Evolutionary conservation across 2,888 invertebrate genomes (phyloP).

Genomic region (Ornithoptera priamus): DNA sequence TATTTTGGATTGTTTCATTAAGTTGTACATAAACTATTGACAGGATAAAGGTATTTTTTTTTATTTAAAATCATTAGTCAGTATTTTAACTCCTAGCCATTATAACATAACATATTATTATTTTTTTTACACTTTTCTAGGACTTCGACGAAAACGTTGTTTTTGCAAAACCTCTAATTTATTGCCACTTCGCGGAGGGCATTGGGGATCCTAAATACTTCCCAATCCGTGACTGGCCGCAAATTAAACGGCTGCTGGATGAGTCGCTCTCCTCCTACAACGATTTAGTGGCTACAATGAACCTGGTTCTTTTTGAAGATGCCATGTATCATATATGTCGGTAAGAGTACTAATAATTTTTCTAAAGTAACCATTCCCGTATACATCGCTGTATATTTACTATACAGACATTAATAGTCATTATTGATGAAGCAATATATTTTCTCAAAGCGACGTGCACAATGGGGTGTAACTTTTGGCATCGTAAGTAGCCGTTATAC

Average conservation of each 20-base stretch:
- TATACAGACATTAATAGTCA: no score
- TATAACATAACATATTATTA: no score
- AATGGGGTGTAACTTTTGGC: no score
- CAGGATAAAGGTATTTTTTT: no score
- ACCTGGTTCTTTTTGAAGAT: slow-evolving; percentile 96
- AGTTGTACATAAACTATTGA: no score
- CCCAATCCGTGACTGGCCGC: slow-evolving; percentile 85
- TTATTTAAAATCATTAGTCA: no score
- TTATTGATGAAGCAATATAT: no score
- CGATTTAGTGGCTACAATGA: slow-evolving; percentile 94
- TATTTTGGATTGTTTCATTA: no score
- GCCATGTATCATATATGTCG: slow-evolving; percentile 95
- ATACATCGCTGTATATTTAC: no score
- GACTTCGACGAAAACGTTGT: slow-evolving; percentile 86
- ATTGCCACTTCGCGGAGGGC: slow-evolving; percentile 95
- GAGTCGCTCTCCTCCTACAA: slow-evolving; percentile 93
- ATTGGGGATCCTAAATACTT: slow-evolving; percentile 95
- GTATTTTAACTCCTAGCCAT: no score
- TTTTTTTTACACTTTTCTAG: slow-evolving; percentile 53
- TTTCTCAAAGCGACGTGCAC: no score
- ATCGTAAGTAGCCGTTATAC: background rate
- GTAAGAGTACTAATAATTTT: slow-evolving; percentile 46
- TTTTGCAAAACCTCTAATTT: slow-evolving; percentile 89
- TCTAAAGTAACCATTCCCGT: no score
- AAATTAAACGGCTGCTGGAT: slow-evolving; percentile 85